These are phyloP conservation scores for Melanophora roralis DNA, from an alignment of 2,888 invertebrate genomes.

Conservation along the genomic window DNA sequence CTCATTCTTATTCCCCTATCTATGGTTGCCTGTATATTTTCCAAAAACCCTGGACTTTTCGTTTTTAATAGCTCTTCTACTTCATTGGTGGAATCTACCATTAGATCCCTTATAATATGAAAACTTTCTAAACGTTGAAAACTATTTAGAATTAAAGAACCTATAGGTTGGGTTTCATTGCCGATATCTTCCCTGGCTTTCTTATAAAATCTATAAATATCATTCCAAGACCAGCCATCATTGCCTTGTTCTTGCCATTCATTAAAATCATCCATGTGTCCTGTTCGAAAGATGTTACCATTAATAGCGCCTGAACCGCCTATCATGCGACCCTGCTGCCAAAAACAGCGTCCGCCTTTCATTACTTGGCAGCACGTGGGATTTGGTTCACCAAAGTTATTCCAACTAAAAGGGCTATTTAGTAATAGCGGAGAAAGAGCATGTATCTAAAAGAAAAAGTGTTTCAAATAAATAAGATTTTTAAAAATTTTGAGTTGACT, in stretches of 20 bases:
- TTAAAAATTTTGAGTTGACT: slow-evolving; percentile 82
- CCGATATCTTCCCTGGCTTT: slow-evolving; percentile 74
- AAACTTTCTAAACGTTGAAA: slow-evolving; percentile 62
- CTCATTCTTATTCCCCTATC: slow-evolving; percentile 79
- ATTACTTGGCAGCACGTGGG: slow-evolving; percentile 67
- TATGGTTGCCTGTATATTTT: slow-evolving; percentile 79
- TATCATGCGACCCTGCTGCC: slow-evolving; percentile 88
- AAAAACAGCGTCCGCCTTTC: slow-evolving; percentile 66
- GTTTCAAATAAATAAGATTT: slow-evolving; percentile 84
- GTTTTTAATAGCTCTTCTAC: slow-evolving; percentile 84
- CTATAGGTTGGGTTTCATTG: slow-evolving; percentile 70
- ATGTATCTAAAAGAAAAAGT: slow-evolving; percentile 89
- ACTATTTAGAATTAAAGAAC: slow-evolving; percentile 77
- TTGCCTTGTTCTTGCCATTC: slow-evolving; percentile 88
- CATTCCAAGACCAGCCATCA: slow-evolving; percentile 87
- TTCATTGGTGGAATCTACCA: slow-evolving; percentile 79
- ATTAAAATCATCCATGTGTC: slow-evolving; percentile 90
- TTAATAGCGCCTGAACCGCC: slow-evolving; percentile 91
- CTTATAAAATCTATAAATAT: slow-evolving; percentile 81
- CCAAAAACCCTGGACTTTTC: slow-evolving; percentile 79
- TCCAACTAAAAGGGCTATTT: slow-evolving; percentile 68
- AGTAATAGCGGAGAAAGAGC: slow-evolving; percentile 77
- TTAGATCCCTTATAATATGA: slow-evolving; percentile 77
- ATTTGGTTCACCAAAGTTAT: slow-evolving; percentile 68
- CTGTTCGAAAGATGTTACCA: slow-evolving; percentile 92